Evolutionary conservation across 2,888 invertebrate species (phyloP), one percentile per base, ranked within the genome.

Genomic region (Hartigia nigra): DNA sequence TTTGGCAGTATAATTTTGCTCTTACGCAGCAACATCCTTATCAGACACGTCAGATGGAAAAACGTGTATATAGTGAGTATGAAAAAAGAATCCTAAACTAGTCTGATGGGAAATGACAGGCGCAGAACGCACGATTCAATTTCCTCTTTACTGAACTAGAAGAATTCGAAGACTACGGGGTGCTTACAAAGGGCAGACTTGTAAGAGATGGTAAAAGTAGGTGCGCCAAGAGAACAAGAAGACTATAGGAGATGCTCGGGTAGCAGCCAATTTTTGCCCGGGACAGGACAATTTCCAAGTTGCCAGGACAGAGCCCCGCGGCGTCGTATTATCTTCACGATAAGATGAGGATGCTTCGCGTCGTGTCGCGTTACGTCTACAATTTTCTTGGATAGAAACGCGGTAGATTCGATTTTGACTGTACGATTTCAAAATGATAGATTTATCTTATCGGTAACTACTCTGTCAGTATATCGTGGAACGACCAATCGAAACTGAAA

Each of bases 241-340:
- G 12, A 36, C 31, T 75, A 37, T 35, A 35, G 34, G 31, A 75
- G 72, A 76, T 74, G 74, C 36, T 37, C 35, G 77, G 78, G 36
- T 74, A 76, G 77, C 75, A 81, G 78, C 78, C 79, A 81, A 83
- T 80, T 84, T 83, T 85, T 83, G 85, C 79, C 81, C 82, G 83
- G 82, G 84, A 85, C 85, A 85, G 84, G 76, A 82, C 85, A 84
- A 84, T 85, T 80, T 81, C 81, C 79, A 76, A 82, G 81, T 81
- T 83, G 81, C 81, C 79, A 79, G 81, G 78, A 79, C 80, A 79
- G 81, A 76, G 76, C 78, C 78, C 78, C 78, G 76, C 76, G 76
- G 78, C 78, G 78, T 76, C 74, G 74, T 79, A 79, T 79, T 79
- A 79, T 79, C 78, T 74, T 76, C 76, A 23, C 76, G 74, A 74